A percentile compares a stretch with the other conserved stretches of the same genome.
Conservation (phyloP, 1,140 invertebrate genomes). For the Brachionus rubens region DNA sequence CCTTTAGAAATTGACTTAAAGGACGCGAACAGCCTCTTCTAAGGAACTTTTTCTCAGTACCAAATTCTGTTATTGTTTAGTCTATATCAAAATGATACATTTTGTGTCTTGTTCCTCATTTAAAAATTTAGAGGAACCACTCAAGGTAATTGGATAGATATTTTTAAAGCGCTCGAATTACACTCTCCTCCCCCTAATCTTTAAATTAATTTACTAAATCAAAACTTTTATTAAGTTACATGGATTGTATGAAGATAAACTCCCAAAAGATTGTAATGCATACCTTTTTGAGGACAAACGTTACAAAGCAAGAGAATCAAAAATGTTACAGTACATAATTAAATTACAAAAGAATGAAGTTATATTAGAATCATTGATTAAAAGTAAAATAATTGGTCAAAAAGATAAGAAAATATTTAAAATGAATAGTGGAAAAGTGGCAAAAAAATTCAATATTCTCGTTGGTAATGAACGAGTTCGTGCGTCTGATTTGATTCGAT, state of each 20-base stretch:
- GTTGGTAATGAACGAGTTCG: slow-evolving; percentile 34
- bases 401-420: slow-evolving; percentile 31
- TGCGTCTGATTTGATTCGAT: slow-evolving; percentile 10
- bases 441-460: slow-evolving; percentile 33
- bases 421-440: slow-evolving; percentile 37
- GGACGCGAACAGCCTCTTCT: too few relatives aligned
- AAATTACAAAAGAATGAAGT: slow-evolving; percentile 21
- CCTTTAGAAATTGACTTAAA: too few relatives aligned
- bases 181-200: too few relatives aligned
- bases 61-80: too few relatives aligned
- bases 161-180: too few relatives aligned
- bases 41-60: too few relatives aligned
- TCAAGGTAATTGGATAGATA: too few relatives aligned
- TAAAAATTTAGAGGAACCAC: too few relatives aligned
- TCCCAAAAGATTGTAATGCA: slow-evolving; percentile 4
- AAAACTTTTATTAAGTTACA: not conserved
- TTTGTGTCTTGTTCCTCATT: too few relatives aligned
- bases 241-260: not conserved
- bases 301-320: slow-evolving; percentile 10
- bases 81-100: too few relatives aligned
- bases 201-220: too few relatives aligned
- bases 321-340: slow-evolving; percentile 19
- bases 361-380: slow-evolving; percentile 17
- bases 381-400: not conserved
- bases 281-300: slow-evolving; percentile 33